These are phyloP conservation scores for Antheraea assamensis DNA, from an alignment of 2,888 invertebrate species.

Conservation along the genomic window DNA sequence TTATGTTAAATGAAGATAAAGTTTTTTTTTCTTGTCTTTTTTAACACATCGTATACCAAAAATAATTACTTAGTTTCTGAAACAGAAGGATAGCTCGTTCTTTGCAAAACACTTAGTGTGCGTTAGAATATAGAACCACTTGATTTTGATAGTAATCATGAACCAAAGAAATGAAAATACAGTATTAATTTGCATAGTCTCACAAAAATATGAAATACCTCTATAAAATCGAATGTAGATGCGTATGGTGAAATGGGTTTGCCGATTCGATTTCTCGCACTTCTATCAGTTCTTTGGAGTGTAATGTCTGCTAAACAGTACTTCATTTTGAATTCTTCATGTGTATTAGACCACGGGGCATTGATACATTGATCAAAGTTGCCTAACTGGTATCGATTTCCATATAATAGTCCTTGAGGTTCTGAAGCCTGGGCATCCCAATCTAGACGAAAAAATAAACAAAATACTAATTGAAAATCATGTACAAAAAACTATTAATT, in stretches of 20 bases:
- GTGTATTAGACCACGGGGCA: constrained; percentile 55
- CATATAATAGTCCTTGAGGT: constrained; percentile 79
- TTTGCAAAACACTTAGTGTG: too few species aligned
- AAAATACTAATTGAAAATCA: neutral
- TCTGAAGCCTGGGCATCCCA: constrained; percentile 84
- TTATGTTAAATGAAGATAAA: too few species aligned
- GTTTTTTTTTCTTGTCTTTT: too few species aligned
- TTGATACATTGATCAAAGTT: constrained; percentile 83
- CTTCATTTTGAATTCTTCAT: constrained; percentile 62
- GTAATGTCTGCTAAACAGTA: constrained; percentile 78
- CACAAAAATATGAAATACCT: constrained; percentile 49
- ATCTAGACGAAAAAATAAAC: constrained; percentile 60
- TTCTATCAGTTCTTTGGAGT: constrained; percentile 58
- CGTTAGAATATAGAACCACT: too few species aligned
- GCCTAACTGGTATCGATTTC: constrained; percentile 82
- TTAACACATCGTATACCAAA: too few species aligned
- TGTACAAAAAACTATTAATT: neutral
- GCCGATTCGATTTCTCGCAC: constrained; percentile 42
- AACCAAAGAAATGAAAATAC: neutral
- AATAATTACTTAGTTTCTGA: too few species aligned
- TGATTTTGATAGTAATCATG: too few species aligned
- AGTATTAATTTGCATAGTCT: neutral
- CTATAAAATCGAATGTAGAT: constrained; percentile 70
- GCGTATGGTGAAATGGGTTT: constrained; percentile 62
- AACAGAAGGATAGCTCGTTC: too few species aligned